Evolutionary conservation across 1,140 invertebrate genomes (phyloP), one percentile per base, ranked within the genome.

Genomic region (Orchestia grillus): DNA sequence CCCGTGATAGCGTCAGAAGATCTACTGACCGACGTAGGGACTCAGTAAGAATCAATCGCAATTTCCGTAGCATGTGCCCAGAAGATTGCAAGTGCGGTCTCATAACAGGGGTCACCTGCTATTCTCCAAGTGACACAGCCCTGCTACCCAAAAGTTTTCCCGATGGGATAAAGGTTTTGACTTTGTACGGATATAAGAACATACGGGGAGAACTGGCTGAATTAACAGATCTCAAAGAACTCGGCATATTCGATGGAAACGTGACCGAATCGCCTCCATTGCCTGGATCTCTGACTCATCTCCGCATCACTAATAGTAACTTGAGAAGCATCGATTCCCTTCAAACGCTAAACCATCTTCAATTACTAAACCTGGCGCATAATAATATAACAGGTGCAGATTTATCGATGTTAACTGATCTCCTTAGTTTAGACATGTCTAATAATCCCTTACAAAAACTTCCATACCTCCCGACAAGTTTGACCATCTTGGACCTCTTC

Each of bases 321-420:
- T 94, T 94, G 92, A 94, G 44, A 47, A 45, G 47, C 92, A 44
- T 94, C 47, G 44, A 45, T 6, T 42, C 92, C 3, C 41, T 94
- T 40, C 43, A 45, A n/a, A 91, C 98, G 91, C 97, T 98, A 77
- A 97, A 97, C 95, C 97, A 98, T 87, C 97, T 98, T 95, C 97
- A 98, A 97, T 97, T 98, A 95, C 98, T 98, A 96, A 98, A 98
- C 97, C 97, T 98, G 19, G 98, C 98, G 87, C 97, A 97, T 94
- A 98, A 98, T 97, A 98, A 98, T 0, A 98, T 98, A 77, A 90
- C 43, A 40, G 47, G 44, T 53, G 87, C 90, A 44, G 87, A 88
- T 91, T 43, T 91, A 45, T 88, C 87, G 23, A 43, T 36, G 47
- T 41, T 90, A 87, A 53, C 15, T 43, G 87, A 88, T 53, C 88